Base-by-base conservation (phyloP, 1,140 invertebrate species). In the Hesperophylax magnus region DNA sequence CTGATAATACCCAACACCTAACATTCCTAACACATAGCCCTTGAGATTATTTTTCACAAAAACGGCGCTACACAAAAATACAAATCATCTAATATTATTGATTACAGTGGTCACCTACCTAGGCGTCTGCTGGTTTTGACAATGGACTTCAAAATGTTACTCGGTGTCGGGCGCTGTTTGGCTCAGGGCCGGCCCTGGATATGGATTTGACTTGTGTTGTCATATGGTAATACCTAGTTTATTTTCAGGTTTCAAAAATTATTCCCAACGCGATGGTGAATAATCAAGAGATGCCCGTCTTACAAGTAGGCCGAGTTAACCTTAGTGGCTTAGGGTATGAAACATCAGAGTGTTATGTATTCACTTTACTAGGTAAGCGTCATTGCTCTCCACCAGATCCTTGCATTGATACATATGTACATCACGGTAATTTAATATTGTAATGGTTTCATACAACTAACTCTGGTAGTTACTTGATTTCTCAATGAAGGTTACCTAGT, bases 401-500 rank as follows among this genome's bases (percentile, higher is more conserved):
- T 22, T 22, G 20, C 14, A 27, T 27, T 24, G 17, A 22, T 14
- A 22, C n/a, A 63, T n/a, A n/a, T n/a, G n/a, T n/a, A n/a, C n/a
- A n/a, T n/a, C n/a, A 5, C 3, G 20, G 3, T 63, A 63, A 11
- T 63, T 20, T 63, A 20, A 63, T 56, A 56, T 2, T 56, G 1
- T n/a, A 56, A 18, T 58, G 20, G n/a, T 58, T 7, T 58, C 8
- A 58, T 18, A 18, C 5, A 18, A 58, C 5, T 8, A 58, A 18
- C n/a, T 18, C n/a, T 65, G 9, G 17, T 34, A n/a, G n/a, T n/a
- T n/a, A n/a, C 14, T 34, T 34, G 17, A 31, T 65, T 27, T 67
- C 3, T 78, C 65, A 63, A 39, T 72, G 52, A 53, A 72, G 90
- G 91, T 22, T 87, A 90, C 82, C 86, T 91, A 17, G 86, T 92